phyloP scores from a whole-genome alignment of 2,888 invertebrate genomes.

The Cryptus viduatorius region DNA sequence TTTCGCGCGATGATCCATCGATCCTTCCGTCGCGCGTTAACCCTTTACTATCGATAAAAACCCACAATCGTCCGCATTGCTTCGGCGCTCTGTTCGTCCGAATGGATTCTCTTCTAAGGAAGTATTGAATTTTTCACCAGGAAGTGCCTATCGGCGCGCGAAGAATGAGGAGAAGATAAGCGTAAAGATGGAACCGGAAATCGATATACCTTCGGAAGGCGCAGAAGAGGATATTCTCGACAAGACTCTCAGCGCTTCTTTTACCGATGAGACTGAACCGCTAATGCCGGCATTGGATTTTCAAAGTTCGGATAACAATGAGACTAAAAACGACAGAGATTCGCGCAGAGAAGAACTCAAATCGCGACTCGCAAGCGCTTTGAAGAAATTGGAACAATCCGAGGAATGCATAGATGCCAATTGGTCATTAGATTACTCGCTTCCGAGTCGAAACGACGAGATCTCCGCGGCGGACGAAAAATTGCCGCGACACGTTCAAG shows the following conservation, averaged over 20 bases:
- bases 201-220: constrained; percentile 48
- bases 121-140: not conserved
- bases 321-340: constrained; percentile 51
- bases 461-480: constrained; percentile 42
- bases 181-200: constrained; percentile 56
- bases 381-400: constrained; percentile 70
- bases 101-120: not conserved
- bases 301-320: constrained; percentile 18
- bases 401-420: constrained; percentile 67
- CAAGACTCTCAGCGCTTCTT: constrained; percentile 63
- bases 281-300: constrained; percentile 48
- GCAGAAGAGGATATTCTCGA: constrained; percentile 65
- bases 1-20: not conserved
- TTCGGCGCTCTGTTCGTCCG: too few species aligned
- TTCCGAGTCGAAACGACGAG: constrained; percentile 54
- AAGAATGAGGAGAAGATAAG: constrained; percentile 20
- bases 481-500: constrained; percentile 70
- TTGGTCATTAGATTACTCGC: constrained; percentile 60
- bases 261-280: constrained; percentile 63
- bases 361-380: constrained; percentile 63
- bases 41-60: not conserved
- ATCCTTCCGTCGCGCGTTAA: not conserved
- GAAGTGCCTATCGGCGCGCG: not conserved
- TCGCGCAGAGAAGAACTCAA: constrained; percentile 67
- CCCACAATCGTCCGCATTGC: too few species aligned